Base-by-base conservation (phyloP, 2,888 invertebrate genomes). In the Chironomus riparius region DNA sequence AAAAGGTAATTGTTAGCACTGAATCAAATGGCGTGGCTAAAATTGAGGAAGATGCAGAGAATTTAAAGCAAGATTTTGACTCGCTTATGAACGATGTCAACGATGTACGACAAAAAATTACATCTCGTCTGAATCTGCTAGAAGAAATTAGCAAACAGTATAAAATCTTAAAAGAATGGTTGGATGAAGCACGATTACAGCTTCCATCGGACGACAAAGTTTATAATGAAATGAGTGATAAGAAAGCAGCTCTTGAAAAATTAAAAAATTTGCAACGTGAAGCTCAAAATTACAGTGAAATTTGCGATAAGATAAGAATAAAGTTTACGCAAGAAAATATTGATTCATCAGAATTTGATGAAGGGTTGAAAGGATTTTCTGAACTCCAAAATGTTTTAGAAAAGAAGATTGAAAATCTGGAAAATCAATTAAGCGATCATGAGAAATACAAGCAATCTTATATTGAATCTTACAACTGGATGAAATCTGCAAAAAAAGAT, bases 1-100 rank as follows among this genome's bases (percentile, higher is more conserved):
- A 97, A 82, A 92, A 93, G 81, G 95, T 97, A 0, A 92, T 95
- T 7, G 91, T 96, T 87, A 96, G 95, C 81, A 97, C 97, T 0
- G 95, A 95, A 83, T 91, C 92, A 78, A 88, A 89, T 73, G 97
- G 97, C 0, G 94, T 93, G 0, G 90, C 90, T 0, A 93, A 93
- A 82, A 95, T 97, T 77, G 91, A 95, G 81, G 95, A 97, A 81
- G 95, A 95, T 80, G 95, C 95, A 0, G 95, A 95, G 81, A 91
- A 89, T 78, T 85, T 96, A 24, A 94, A 95, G 81, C 89, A 90
- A 80, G 96, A 97, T 82, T 95, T 97, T 82, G 97, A 97, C 78
- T 94, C 92, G 81, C 84, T 97, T 3, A 87, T 95, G 70, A 86
- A 87, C 28, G 94, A 95, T 80, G 88, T 95, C 18, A 92, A 93